A percentile compares a stretch with the other conserved stretches of the same genome.
Evolutionary conservation across 53 echinoderm and acorn worm genomes (phyloP).

Genomic region (Echinarachnius parma): DNA sequence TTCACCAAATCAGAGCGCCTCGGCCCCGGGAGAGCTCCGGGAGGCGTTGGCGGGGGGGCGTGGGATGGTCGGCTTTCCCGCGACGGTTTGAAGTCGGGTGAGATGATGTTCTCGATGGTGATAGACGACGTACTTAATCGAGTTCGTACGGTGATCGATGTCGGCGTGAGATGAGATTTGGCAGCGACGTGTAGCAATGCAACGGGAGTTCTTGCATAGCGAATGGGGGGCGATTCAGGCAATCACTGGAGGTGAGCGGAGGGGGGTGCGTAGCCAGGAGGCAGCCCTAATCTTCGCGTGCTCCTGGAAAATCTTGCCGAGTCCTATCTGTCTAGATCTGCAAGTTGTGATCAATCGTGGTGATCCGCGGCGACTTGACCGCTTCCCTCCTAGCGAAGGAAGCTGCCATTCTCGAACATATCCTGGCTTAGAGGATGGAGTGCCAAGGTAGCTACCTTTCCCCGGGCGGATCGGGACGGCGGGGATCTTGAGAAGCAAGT

Average conservation of each 20-base stretch:
- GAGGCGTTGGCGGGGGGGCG: conserved; percentile 14
- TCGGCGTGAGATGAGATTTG: conserved; percentile 61
- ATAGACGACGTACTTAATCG: conserved; percentile 91
- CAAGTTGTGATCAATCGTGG: conserved; percentile 87
- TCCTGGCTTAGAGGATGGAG: conserved; percentile 92
- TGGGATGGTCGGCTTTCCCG: conserved; percentile 35
- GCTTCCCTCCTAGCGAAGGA: conserved; percentile 87
- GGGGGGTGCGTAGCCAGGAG: conserved; percentile 67
- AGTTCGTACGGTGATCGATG: conserved; percentile 59
- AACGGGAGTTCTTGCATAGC: conserved; percentile 51
- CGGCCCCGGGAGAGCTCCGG: conserved; percentile 28
- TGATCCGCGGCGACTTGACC: conserved; percentile 92
- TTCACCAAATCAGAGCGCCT: background rate
- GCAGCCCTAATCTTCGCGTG: conserved; percentile 87
- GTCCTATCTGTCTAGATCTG: conserved; percentile 95
- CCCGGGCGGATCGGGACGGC: conserved; percentile 95
- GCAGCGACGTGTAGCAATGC: conserved; percentile 37
- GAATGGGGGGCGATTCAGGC: conserved; percentile 65
- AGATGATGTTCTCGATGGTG: conserved; percentile 98
- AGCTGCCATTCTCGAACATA: conserved; percentile 99
- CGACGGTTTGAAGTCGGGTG: conserved; percentile 89
- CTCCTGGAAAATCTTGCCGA: conserved; percentile 94
- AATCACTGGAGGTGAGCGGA: too few relatives aligned
- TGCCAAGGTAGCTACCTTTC: conserved; percentile 99
- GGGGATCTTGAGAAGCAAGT: conserved; percentile 96